Conservation (phyloP, 2,797 vertebrate species). For the Pipistrellus pipistrellus region DNA sequence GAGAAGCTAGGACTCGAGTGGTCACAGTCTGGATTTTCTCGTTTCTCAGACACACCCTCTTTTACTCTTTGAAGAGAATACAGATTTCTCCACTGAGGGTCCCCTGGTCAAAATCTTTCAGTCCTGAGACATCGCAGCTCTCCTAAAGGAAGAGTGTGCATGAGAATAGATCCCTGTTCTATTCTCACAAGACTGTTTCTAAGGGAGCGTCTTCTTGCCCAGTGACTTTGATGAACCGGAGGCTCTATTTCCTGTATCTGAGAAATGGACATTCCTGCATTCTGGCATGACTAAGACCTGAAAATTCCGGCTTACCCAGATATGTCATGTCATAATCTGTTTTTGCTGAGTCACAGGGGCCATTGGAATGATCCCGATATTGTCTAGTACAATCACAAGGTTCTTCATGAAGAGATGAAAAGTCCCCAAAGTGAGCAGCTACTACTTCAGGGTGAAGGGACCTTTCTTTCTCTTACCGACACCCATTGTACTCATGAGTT, state of each 20-base stretch:
- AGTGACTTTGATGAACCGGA: not conserved
- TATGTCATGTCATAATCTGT: not conserved
- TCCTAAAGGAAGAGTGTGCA: not conserved
- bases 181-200: not conserved
- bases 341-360: not conserved
- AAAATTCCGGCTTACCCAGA: not conserved
- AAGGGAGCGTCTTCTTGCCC: not conserved
- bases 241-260: not conserved
- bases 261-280: not conserved
- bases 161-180: not conserved
- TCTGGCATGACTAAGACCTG: not conserved
- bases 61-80: constrained; percentile 13
- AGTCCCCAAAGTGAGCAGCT: not conserved
- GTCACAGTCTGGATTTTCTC: not conserved
- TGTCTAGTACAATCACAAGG: not conserved
- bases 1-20: not conserved
- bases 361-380: not conserved
- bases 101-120: not conserved
- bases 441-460: not conserved
- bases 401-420: not conserved
- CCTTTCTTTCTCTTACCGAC: not conserved
- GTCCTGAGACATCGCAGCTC: not conserved
- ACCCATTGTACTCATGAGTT: not conserved
- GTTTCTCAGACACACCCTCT: not conserved
- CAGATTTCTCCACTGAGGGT: not conserved